A percentile compares a stretch with the other conserved stretches of the same genome.
phyloP scores from a whole-genome alignment of 2,113 vertebrate species.

The Peromyscus californicus region DNA sequence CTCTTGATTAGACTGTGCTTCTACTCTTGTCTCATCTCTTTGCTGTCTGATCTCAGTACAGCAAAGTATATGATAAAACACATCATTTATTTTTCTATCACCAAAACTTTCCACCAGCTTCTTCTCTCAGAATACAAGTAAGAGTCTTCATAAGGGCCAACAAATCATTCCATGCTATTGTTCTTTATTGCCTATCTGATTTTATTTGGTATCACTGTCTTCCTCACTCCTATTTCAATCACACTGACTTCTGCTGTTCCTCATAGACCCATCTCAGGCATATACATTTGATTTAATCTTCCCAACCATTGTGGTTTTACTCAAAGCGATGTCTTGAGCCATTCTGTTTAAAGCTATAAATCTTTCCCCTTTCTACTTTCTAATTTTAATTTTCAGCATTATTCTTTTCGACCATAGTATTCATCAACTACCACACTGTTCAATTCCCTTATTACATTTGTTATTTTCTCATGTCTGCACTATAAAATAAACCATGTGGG shows the following conservation, averaged over 20 bases:
- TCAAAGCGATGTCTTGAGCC: background rate
- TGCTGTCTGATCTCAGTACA: background rate
- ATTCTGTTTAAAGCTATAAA: background rate
- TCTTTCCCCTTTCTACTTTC: background rate
- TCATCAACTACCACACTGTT: background rate
- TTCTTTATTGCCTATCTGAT: background rate
- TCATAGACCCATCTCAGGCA: background rate
- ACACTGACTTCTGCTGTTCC: background rate
- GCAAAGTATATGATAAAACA: background rate
- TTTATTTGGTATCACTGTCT: background rate
- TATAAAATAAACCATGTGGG: background rate
- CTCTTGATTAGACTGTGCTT: background rate
- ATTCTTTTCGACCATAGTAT: background rate
- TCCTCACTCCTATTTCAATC: background rate
- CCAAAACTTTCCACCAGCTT: background rate
- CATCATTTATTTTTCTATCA: background rate
- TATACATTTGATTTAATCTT: background rate
- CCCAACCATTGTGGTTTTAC: background rate
- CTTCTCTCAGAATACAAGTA: background rate
- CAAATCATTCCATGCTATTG: background rate
- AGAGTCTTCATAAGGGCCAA: background rate
- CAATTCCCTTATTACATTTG: background rate
- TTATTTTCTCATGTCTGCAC: background rate
- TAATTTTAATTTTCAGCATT: constrained; percentile 14
- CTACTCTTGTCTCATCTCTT: background rate